phyloP scores from a whole-genome alignment of 2,888 invertebrate genomes.

The Selenia dentaria region DNA sequence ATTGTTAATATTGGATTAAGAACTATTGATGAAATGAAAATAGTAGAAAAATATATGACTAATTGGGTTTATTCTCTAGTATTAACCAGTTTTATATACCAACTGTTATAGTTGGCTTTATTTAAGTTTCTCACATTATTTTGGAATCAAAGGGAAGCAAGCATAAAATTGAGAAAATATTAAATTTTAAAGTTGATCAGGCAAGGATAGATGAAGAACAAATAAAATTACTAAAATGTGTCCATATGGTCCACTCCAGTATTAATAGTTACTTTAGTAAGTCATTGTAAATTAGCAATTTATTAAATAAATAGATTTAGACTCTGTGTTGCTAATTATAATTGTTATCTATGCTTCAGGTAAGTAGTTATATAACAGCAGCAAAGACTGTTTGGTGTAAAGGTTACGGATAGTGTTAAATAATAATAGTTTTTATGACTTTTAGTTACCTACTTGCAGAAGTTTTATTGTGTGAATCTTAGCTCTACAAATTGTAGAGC shows the following conservation, averaged over 20 bases:
- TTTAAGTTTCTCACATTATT: too few species aligned
- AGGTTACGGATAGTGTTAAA: neutral
- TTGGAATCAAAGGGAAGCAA: too few species aligned
- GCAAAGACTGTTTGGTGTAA: slow-evolving; percentile 6
- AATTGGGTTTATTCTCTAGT: too few species aligned
- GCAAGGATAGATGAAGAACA: too few species aligned
- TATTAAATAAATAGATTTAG: neutral
- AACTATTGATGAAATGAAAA: too few species aligned
- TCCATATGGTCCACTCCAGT: neutral
- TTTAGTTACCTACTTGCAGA: slow-evolving; percentile 45
- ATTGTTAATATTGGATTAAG: too few species aligned
- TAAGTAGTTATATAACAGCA: slow-evolving; percentile 8
- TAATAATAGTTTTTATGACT: slow-evolving; percentile 18
- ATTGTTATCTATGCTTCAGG: neutral
- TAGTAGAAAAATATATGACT: too few species aligned
- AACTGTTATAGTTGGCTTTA: too few species aligned
- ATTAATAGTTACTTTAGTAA: too few species aligned
- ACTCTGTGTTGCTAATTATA: neutral
- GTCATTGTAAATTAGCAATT: neutral
- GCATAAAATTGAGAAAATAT: too few species aligned
- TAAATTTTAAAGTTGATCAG: too few species aligned
- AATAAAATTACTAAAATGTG: neutral
- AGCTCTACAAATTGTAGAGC: slow-evolving; percentile 51
- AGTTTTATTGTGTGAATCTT: slow-evolving; percentile 51
- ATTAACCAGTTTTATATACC: too few species aligned